Base-by-base conservation (phyloP, 2,113 vertebrate species). In the Leiothrix lutea region DNA sequence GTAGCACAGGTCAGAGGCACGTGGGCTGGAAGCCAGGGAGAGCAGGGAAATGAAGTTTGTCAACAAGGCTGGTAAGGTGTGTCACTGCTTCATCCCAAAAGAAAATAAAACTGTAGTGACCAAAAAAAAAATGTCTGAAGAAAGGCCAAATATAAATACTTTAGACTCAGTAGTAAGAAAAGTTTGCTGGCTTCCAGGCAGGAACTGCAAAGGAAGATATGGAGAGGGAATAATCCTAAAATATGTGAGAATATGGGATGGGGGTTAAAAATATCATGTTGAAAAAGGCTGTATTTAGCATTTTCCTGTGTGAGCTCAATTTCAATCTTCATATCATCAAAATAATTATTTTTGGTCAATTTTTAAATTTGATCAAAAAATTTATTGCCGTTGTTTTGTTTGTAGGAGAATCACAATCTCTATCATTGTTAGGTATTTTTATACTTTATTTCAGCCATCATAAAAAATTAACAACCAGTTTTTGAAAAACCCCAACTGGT, bases 261-360 rank as follows among this genome's bases (percentile, higher is more conserved):
- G 3, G 2, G 1, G 4, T 7, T 70, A 20, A 75, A 92, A 82
- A 60, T 51, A 12, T 3, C 1, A 5, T 4, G 1, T 56, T 48
- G 16, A 33, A 67, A 66, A 84, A 71, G 19, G 24, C 24, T 26
- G 4, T 38, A 58, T 25, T 70, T 72, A 77, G 31, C 29, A 29
- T 71, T 85, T 24, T 81, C 9, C 11, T 58, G 24, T 62, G 12
- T 22, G 24, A 92, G 12, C 6, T 81, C 12, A 44, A 67, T 90
- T 85, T 44, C 58, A 53, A 10, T 15, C 9, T 23, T 69, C 33
- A 11, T 25, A 7, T 56, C 29, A 47, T 67, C 5, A 85, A 71
- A 81, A 67, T 13, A 47, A 50, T 51, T 53, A 36, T 45, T 88
- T 78, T 62, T 29, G 2, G 14, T 70, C 18, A 74, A 33, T 86